These are phyloP conservation scores for Cebus imitator DNA, from an alignment of 2,113 vertebrate genomes.

Conservation along the genomic window DNA sequence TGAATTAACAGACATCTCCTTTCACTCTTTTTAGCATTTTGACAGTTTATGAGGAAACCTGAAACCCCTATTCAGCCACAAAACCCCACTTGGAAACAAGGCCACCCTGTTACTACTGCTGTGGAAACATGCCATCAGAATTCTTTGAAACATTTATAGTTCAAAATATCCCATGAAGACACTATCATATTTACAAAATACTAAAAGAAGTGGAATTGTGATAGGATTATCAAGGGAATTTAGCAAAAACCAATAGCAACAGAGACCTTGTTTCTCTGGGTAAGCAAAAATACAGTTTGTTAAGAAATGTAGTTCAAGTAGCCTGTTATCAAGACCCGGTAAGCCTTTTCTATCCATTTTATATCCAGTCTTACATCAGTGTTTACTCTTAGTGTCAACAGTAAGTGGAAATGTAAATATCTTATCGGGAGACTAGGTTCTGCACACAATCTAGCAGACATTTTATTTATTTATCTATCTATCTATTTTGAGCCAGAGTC, in stretches of 20 bases:
- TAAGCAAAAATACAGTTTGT: not conserved
- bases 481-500: no score
- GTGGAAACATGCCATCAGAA: not conserved
- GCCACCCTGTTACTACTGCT: not conserved
- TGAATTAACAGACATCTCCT: not conserved
- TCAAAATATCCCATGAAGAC: not conserved
- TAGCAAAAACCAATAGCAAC: slow-evolving; percentile 25
- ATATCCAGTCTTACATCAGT: slow-evolving; percentile 14
- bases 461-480: no score
- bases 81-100: not conserved
- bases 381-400: slow-evolving; percentile 62
- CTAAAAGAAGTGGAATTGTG: slow-evolving; percentile 25
- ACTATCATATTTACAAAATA: not conserved
- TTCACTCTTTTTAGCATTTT: not conserved
- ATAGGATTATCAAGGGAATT: slow-evolving; percentile 11
- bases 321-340: slow-evolving; percentile 58
- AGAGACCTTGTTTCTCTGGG: slow-evolving; percentile 15
- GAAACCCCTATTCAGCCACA: not conserved
- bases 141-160: not conserved
- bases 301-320: not conserved
- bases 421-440: slow-evolving; percentile 54
- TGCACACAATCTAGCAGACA: not conserved
- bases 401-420: slow-evolving; percentile 81
- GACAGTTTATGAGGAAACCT: not conserved
- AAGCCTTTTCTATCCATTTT: not conserved